phyloP scores from a whole-genome alignment of 2,113 vertebrate species.

The Spilogale gracilis region DNA sequence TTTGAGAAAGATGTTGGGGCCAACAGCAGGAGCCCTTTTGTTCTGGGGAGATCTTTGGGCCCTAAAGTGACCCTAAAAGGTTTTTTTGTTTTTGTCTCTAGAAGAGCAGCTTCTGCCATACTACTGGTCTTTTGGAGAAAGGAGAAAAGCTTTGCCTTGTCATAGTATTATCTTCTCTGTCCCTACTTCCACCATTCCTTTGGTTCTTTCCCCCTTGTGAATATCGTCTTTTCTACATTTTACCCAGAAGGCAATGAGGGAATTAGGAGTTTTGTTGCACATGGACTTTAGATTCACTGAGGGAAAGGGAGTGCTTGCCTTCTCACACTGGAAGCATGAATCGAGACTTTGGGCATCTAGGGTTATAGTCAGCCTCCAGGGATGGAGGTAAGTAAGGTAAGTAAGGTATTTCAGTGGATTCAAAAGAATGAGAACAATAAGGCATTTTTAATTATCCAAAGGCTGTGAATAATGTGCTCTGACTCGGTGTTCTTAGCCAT shows the following conservation, averaged over 20 bases:
- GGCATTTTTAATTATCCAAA: conserved; percentile 6
- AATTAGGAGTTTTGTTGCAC: conserved; percentile 53
- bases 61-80: conserved; percentile 50
- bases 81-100: conserved; percentile 66
- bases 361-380: conserved; percentile 25
- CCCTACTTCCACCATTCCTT: background rate
- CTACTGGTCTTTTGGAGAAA: conserved; percentile 52
- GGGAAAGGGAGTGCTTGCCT: background rate
- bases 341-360: conserved; percentile 42
- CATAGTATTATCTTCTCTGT: conserved; percentile 16
- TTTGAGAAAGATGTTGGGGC: conserved; percentile 57
- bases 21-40: conserved; percentile 42
- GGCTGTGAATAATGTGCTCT: background rate
- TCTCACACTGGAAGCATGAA: conserved; percentile 55
- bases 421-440: conserved; percentile 22
- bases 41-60: conserved; percentile 62
- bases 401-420: conserved; percentile 49
- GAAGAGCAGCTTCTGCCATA: conserved; percentile 46
- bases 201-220: conserved; percentile 39
- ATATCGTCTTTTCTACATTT: conserved; percentile 55
- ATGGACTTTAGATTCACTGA: conserved; percentile 49
- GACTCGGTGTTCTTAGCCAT: background rate
- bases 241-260: conserved; percentile 24
- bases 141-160: conserved; percentile 30
- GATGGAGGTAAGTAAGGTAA: conserved; percentile 60